phyloP scores from a whole-genome alignment of 2,888 invertebrate species.

The Melanchra persicariae region DNA sequence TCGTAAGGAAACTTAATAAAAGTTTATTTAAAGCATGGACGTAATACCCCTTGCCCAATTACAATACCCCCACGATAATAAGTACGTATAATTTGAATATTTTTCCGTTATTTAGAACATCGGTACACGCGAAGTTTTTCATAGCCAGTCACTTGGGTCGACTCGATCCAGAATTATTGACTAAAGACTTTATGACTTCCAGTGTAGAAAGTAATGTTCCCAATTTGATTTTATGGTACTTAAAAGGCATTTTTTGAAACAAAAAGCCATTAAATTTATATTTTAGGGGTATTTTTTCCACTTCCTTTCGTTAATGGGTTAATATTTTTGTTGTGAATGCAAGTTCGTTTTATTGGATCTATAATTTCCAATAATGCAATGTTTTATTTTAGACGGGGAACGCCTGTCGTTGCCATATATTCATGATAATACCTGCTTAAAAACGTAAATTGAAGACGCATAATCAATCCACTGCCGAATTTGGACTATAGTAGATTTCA shows the following conservation, averaged over 20 bases:
- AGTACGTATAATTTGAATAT: conserved; percentile 50
- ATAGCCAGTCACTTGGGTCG: neutral
- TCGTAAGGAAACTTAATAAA: neutral
- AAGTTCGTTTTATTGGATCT: conserved; percentile 29
- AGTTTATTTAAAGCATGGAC: conserved; percentile 7
- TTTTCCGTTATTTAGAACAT: conserved; percentile 52
- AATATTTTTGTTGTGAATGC: conserved; percentile 43
- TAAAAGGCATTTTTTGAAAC: conserved; percentile 13
- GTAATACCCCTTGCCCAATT: conserved; percentile 20
- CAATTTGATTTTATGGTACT: conserved; percentile 46
- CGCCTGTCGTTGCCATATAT: neutral
- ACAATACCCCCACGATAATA: conserved; percentile 3
- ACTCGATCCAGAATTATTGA: conserved; percentile 17
- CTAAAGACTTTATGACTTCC: conserved; percentile 29
- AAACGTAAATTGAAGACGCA: too few species aligned
- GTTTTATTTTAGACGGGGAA: neutral
- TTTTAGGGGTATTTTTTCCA: conserved; percentile 40
- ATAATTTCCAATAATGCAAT: conserved; percentile 27
- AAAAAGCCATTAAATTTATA: conserved; percentile 35
- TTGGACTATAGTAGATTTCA: too few species aligned
- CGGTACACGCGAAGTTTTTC: conserved; percentile 55
- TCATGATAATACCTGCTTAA: neutral
- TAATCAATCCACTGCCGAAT: neutral
- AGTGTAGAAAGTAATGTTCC: conserved; percentile 41
- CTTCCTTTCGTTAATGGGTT: conserved; percentile 45